A percentile compares a stretch with the other conserved stretches of the same genome.
Conservation (phyloP, 2,113 vertebrate genomes). For the Zosterops hypoxanthus region DNA sequence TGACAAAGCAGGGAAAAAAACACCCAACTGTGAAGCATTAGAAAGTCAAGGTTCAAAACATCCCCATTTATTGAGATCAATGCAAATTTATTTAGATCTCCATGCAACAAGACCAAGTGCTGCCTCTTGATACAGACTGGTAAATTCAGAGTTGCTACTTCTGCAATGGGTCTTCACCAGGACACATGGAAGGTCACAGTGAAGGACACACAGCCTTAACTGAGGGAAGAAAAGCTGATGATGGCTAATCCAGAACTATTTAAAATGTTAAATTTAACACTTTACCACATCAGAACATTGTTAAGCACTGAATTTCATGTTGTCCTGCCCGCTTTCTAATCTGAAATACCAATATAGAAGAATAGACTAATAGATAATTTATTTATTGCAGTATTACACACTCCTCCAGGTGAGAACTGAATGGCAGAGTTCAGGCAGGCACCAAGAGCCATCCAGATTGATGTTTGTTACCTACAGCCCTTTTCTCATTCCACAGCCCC, state of each 20-base stretch:
- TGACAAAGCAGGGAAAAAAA: background rate
- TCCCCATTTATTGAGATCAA: background rate
- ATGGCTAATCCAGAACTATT: background rate
- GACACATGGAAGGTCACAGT: background rate
- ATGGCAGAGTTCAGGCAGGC: background rate
- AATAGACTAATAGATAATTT: background rate
- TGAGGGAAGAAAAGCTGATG: background rate
- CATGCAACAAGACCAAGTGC: background rate
- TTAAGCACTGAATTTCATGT: background rate
- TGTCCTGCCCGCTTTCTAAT: background rate
- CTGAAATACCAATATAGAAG: background rate
- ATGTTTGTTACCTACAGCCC: background rate
- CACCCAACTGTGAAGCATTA: background rate
- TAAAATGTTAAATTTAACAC: background rate
- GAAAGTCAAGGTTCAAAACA: slow-evolving; percentile 34
- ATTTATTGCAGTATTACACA: background rate
- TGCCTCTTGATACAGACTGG: background rate
- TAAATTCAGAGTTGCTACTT: background rate
- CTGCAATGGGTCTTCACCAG: background rate
- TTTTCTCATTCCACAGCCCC: background rate
- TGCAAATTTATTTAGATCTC: background rate
- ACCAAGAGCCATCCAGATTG: accelerated
- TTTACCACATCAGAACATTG: background rate
- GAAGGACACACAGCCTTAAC: background rate
- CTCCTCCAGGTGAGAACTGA: background rate